Percentiles rank a stretch among this genome's conserved stretches.
phyloP scores from a whole-genome alignment of 2,113 vertebrate species.

The Toxostoma redivivum region DNA sequence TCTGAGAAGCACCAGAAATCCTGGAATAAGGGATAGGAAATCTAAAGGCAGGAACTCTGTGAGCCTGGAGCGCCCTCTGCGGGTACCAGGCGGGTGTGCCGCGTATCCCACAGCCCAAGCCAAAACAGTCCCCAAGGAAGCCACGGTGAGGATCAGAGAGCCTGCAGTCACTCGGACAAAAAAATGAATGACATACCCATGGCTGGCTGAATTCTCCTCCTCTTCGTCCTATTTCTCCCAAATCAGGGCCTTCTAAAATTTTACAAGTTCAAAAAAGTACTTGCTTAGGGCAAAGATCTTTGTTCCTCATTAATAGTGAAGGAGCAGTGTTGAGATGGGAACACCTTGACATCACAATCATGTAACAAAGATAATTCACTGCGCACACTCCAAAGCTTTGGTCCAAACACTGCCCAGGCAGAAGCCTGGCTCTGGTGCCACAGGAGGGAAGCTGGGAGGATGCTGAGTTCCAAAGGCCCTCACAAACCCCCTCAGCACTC shows the following conservation, averaged over 20 bases:
- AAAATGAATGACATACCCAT: background rate
- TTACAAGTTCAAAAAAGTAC: background rate
- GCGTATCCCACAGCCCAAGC: fast-evolving
- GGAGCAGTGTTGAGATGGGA: background rate
- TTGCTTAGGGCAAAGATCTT: background rate
- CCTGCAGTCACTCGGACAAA: background rate
- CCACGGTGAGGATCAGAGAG: background rate
- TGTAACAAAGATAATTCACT: background rate
- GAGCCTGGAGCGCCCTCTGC: conserved; percentile 43
- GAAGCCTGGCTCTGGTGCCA: background rate
- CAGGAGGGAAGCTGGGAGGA: background rate
- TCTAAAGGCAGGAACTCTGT: fast-evolving
- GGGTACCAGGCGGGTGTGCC: background rate
- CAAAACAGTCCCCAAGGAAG: background rate
- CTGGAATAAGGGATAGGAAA: background rate
- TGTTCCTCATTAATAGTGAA: background rate
- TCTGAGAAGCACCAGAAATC: background rate
- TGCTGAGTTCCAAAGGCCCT: fast-evolving
- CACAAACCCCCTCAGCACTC: background rate
- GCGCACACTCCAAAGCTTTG: background rate
- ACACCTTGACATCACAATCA: background rate
- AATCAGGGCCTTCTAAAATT: background rate
- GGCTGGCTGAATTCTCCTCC: background rate
- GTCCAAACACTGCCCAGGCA: background rate
- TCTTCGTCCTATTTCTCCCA: background rate